Evolutionary conservation across 1,140 invertebrate species (phyloP).

Genomic region (Drosophila sucinea): DNA sequence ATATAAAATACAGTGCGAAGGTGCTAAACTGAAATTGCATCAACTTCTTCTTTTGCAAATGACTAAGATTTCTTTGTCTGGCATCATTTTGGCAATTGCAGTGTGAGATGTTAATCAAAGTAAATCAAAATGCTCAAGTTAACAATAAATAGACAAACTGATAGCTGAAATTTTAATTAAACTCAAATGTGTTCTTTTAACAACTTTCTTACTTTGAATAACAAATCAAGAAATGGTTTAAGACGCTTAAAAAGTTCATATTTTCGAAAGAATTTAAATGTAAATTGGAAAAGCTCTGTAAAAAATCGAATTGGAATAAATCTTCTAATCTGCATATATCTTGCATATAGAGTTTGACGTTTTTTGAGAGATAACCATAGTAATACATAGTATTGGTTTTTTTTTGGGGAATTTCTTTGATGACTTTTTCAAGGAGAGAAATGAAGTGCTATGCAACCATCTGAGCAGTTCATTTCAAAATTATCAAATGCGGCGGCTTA

Average conservation of each 20-base stretch:
- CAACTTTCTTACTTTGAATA: no score
- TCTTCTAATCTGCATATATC: no score
- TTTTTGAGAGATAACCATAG: no score
- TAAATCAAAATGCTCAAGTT: background rate
- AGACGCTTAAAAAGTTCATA: no score
- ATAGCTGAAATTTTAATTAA: constrained; percentile 3
- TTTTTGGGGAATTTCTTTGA: no score
- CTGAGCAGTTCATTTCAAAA: constrained; percentile 28
- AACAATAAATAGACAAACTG: constrained; percentile 18
- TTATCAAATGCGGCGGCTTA: constrained; percentile 45
- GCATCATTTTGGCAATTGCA: background rate
- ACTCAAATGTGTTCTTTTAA: background rate
- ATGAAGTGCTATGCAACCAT: constrained; percentile 25
- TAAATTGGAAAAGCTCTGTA: no score
- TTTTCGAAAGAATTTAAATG: no score
- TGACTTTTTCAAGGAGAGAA: no score
- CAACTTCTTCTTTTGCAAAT: background rate
- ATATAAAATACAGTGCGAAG: constrained; percentile 13
- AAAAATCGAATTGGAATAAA: no score
- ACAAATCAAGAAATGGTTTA: no score
- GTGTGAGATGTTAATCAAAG: background rate
- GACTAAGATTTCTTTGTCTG: background rate
- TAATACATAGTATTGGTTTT: no score
- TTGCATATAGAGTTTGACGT: no score
- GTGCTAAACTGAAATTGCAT: constrained; percentile 1